Base-by-base conservation (phyloP, 2,797 vertebrate species). In the Xiphorhynchus erythropygius region DNA sequence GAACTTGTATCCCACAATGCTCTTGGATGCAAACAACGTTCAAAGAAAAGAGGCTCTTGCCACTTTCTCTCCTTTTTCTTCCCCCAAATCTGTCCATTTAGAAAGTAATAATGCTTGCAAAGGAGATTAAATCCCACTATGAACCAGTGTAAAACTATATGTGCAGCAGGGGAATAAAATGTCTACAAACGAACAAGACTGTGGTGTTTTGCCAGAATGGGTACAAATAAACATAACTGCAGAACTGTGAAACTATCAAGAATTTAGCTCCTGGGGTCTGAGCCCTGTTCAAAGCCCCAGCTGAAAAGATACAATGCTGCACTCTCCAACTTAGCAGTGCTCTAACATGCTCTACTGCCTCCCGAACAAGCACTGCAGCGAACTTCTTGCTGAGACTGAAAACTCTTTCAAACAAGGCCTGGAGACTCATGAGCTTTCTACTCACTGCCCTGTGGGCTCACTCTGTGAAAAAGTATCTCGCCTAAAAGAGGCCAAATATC, bases 401-500 rank as follows among this genome's bases (percentile, higher is more conserved):
- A 89, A 95, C 84, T 88, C 93, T 95, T 96, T 96, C 78, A 74
- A 86, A 90, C 50, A 90, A 94, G 60, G 57, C 96, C 60, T 78
- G 35, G 62, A 81, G 91, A 81, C 80, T 96, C 77, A 71, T 83
- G 83, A 91, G 76, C 49, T 95, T 94, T 95, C 93, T 93, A 35
- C 78, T 95, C 90, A 64, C 94, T 93, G 85, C 85, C 84, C 87
- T 79, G 73, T 94, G 76, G 88, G 90, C 87, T 97, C 90, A 47
- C 78, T 89, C 46, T 78, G 57, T 28, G 22, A 77, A 97, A 69
- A 95, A 64, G 55, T 92, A 95, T 71, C 83, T 90, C 4, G 23
- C 79, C 83, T 91, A 87, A 95, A 89, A 96, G 91, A 92, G 96
- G 84, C 93, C 88, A 94, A 90, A 91, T 97, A 96, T 96, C 86